phyloP scores from a whole-genome alignment of 2,113 vertebrate genomes.

The Sprattus sprattus region DNA sequence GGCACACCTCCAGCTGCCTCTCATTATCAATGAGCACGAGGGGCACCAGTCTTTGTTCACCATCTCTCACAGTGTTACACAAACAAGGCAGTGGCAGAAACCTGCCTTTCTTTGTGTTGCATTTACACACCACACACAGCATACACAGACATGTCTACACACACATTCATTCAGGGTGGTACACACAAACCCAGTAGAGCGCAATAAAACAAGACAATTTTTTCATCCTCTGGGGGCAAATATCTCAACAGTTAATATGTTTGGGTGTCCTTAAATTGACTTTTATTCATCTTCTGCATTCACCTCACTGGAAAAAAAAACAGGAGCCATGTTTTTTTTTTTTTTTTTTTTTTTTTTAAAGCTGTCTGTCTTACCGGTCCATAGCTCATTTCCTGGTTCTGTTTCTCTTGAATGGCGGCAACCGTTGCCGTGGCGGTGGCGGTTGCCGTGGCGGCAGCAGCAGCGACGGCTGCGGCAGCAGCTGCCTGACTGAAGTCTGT shows the following conservation, averaged over 20 bases:
- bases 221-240: not conserved
- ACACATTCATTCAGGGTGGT: not conserved
- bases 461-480: slow-evolving; percentile 84
- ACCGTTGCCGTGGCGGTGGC: slow-evolving; percentile 92
- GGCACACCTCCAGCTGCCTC: not conserved
- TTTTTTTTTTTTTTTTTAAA: not conserved
- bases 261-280: not conserved
- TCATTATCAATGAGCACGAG: not conserved
- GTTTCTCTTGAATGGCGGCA: slow-evolving; percentile 92
- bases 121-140: not conserved
- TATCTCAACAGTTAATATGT: not conserved
- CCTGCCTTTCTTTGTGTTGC: not conserved
- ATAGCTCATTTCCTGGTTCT: slow-evolving; percentile 92
- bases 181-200: no score
- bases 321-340: not conserved
- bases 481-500: slow-evolving; percentile 91
- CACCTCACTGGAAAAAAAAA: not conserved
- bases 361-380: slow-evolving; percentile 75
- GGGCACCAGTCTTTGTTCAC: not conserved
- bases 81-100: not conserved
- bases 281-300: not conserved
- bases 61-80: not conserved
- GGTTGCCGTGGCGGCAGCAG: slow-evolving; percentile 87
- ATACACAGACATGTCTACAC: not conserved
- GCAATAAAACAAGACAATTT: not conserved